Conservation (phyloP, 2,888 invertebrate genomes). For the Lasius platythorax region DNA sequence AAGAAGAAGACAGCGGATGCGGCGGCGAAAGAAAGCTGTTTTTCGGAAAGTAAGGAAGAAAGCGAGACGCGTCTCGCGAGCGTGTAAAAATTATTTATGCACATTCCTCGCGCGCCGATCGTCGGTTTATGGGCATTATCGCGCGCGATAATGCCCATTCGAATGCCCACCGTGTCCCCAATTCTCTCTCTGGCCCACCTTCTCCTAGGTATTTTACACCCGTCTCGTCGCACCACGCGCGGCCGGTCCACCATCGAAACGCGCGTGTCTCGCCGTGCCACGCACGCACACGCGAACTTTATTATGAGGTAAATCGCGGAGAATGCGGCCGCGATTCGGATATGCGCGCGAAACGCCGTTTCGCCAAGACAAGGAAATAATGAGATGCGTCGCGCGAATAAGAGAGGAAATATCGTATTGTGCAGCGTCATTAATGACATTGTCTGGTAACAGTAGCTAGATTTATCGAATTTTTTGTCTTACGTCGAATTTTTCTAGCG, state of each 20-base stretch:
- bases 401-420: neutral
- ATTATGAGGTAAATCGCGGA: constrained; percentile 59
- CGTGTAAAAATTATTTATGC: constrained; percentile 69
- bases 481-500: neutral
- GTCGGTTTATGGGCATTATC: constrained; percentile 61
- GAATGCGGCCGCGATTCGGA: constrained; percentile 43
- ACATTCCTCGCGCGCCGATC: constrained; percentile 62
- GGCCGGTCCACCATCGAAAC: constrained; percentile 4
- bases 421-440: neutral
- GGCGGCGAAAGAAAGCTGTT: neutral
- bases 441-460: neutral
- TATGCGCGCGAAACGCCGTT: neutral
- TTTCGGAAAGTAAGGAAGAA: constrained; percentile 24
- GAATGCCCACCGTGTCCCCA: constrained; percentile 70
- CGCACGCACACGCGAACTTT: constrained; percentile 57
- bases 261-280: neutral
- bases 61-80: constrained; percentile 20
- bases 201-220: constrained; percentile 66
- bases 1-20: neutral
- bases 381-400: constrained; percentile 17
- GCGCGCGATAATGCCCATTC: constrained; percentile 68
- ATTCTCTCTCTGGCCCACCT: constrained; percentile 68
- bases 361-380: constrained; percentile 52
- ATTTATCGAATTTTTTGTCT: neutral
- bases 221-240: constrained; percentile 38